Evolutionary conservation across 2,888 invertebrate genomes (phyloP), one percentile per base, ranked within the genome.

Genomic region (Hyalella azteca): DNA sequence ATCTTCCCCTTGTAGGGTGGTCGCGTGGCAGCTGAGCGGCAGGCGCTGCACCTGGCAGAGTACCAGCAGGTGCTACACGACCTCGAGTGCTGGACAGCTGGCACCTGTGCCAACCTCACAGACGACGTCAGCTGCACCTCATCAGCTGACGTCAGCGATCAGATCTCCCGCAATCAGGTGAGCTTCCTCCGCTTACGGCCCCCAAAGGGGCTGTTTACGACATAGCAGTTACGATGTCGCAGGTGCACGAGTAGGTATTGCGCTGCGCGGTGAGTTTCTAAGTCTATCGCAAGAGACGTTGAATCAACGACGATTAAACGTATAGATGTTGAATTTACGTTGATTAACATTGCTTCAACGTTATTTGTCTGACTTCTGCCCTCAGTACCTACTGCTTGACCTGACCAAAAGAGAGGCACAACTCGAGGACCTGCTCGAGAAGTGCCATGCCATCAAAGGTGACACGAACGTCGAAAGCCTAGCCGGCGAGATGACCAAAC

Each of bases 11-110:
- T 54, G 54, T 79, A 83, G 83, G 73, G 59, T 9, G 81, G 75
- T 49, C 80, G 79, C 4, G 80, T 79, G 36, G 81, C 79, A 41
- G 73, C 73, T 22, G 84, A 84, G 41, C 77, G 81, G 49, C 82
- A 84, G 59, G 81, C 81, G 66, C 78, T 84, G 26, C 82, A 84
- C 54, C 79, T 84, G 50, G 79, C 82, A 4, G 84, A 84, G 45
- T 84, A 84, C 60, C 84, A 84, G 50, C 81, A 78, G 19, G 48
- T 84, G 13, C 82, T 84, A 19, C 84, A 82, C 49, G 84, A 84
- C 73, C 78, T 84, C 41, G 84, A 84, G 50, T 82, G 82, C 66
- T 84, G 84, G 84, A 81, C 82, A 22, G 81, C 82, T 3, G 84
- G 80, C 49, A 84, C 84, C n/a, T 84, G 76, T 73, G 41, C 77